Evolutionary conservation across 2,888 invertebrate species (phyloP).

Genomic region (Aspidiotus destructor): DNA sequence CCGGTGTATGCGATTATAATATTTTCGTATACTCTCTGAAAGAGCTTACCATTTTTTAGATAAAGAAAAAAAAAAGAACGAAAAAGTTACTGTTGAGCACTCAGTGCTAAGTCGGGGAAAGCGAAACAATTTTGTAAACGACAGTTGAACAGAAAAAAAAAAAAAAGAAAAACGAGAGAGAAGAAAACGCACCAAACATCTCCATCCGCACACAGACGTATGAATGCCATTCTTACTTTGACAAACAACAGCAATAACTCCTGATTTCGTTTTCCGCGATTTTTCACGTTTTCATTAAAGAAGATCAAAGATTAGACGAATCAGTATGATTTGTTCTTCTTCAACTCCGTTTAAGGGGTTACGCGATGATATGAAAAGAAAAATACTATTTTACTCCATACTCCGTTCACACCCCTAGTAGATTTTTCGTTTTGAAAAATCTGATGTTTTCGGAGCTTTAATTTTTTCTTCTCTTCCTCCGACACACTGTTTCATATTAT

Average conservation of each 20-base stretch:
- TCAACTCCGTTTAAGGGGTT: too few species aligned
- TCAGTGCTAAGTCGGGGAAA: too few species aligned
- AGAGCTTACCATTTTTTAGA: too few species aligned
- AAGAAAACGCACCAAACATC: neutral
- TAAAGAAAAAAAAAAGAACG: too few species aligned
- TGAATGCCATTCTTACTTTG: neutral
- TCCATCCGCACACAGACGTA: neutral
- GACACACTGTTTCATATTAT: too few species aligned
- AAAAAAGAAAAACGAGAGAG: neutral
- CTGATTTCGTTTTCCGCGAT: neutral
- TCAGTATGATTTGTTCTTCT: neutral
- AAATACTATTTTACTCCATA: slow-evolving; percentile 19
- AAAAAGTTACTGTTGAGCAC: too few species aligned
- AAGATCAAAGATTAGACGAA: neutral
- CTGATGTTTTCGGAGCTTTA: slow-evolving; percentile 4
- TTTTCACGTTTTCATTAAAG: neutral
- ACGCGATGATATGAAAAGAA: neutral
- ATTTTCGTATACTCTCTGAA: too few species aligned
- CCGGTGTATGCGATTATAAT: too few species aligned
- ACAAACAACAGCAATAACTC: slow-evolving; percentile 1
- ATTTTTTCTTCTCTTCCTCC: slow-evolving; percentile 1
- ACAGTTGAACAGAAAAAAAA: neutral
- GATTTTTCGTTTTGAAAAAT: slow-evolving; percentile 5
- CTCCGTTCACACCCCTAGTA: slow-evolving; percentile 20
- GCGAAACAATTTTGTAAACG: too few species aligned